Base-by-base conservation (phyloP, 2,888 invertebrate genomes). In the Polymixis lichenea region DNA sequence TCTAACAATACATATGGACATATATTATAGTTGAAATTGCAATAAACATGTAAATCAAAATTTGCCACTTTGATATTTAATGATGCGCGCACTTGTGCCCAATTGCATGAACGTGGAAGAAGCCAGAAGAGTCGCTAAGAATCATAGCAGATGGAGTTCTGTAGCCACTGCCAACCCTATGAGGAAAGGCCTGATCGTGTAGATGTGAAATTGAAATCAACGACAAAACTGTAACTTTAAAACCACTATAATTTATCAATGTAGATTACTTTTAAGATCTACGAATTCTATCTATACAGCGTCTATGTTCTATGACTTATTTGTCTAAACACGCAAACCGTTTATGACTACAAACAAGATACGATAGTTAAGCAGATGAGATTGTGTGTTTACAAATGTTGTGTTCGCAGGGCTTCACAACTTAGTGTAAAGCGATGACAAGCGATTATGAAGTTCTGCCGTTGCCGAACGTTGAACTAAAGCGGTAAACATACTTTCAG, bases 311-410 rank as follows among this genome's bases (percentile, higher is more conserved):
- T 25, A 25, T 19, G 15, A 76, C 32, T 60, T 32, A 60, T 62
- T 28, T 80, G 46, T 49, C 15, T 19, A 60, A 38, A 46, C 46
- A 51, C 61, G 55, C 49, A 62, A 55, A 72, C 72, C 8, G 19
- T 55, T 79, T 51, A 62, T 43, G 19, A 62, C 25, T 28, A 55
- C n/a, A 77, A 80, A 80, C 49, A 51, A n/a, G 43, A 22, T n/a
- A 17, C 2, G n/a, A 72, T 32, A 19, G 62, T 55, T 72, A n/a
- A 62, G 43, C 4, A 56, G 80, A 80, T 72, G 43, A 80, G 73
- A 72, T 72, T 62, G 49, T 62, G 46, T 72, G 49, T 77, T 80
- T 56, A 56, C 62, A 28, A 49, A 80, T 43, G 60, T 46, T 25
- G 13, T 61, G 70, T 72, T 53, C 19, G 19, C 9, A 25, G n/a